A percentile compares a stretch with the other conserved stretches of the same genome.
phyloP scores from a whole-genome alignment of 64 coral and sea anemone genomes.

The Platygyra sinensis region DNA sequence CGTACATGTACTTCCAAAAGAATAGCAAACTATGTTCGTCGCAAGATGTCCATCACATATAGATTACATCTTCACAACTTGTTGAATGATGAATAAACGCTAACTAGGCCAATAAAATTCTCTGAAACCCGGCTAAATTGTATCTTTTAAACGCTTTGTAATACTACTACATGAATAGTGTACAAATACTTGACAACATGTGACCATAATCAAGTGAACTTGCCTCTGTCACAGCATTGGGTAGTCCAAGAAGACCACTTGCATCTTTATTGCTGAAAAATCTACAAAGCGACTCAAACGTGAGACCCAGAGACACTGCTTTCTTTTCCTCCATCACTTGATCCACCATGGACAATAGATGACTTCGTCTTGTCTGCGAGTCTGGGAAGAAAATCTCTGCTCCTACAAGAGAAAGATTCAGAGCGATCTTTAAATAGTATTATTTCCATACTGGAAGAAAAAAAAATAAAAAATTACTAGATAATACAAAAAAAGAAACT shows the following conservation, averaged over 20 bases:
- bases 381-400: constrained; percentile 97
- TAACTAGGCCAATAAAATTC: no score
- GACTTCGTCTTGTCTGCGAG: constrained; percentile 81
- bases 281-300: constrained; percentile 95
- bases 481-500: no score
- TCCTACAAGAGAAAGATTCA: constrained; percentile 35
- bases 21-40: no score
- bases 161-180: no score
- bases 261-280: constrained; percentile 99
- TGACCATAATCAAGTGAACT: background rate
- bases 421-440: background rate
- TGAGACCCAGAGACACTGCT: constrained; percentile 78
- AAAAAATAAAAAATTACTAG: background rate
- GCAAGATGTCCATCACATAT: no score
- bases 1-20: no score
- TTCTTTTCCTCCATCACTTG: constrained; percentile 97
- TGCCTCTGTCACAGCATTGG: constrained; percentile 75
- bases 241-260: constrained; percentile 88
- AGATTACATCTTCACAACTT: no score
- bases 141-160: background rate
- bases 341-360: constrained; percentile 96
- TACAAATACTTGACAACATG: background rate
- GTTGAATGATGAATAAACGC: no score
- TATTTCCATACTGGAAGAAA: background rate
- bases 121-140: no score